Percentiles rank a stretch among this genome's conserved stretches.
Conservation (phyloP, 2,797 vertebrate species). For the Danio choprae region DNA sequence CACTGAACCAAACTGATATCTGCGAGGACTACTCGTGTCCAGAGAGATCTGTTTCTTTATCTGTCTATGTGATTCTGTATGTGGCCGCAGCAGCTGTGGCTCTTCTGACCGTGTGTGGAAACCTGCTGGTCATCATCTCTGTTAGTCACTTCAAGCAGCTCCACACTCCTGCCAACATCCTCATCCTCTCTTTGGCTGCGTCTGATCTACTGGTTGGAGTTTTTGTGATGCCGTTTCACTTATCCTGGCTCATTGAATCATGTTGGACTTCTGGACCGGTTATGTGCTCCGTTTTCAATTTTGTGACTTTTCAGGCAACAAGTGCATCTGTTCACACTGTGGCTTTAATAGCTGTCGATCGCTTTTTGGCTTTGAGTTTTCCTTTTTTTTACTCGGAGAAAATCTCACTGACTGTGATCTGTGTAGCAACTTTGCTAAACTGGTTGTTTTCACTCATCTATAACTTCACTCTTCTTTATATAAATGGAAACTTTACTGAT, state of each 20-base stretch:
- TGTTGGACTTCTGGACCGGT: slow-evolving; percentile 48
- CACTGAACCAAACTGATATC: neutral
- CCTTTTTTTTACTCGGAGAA: slow-evolving; percentile 54
- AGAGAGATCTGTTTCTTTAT: slow-evolving; percentile 41
- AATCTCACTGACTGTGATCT: slow-evolving; percentile 19
- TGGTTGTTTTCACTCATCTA: slow-evolving; percentile 57
- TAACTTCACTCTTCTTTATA: slow-evolving; percentile 47
- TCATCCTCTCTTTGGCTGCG: slow-evolving; percentile 58
- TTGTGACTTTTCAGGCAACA: slow-evolving; percentile 50
- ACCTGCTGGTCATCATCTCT: slow-evolving; percentile 59
- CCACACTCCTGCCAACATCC: slow-evolving; percentile 58
- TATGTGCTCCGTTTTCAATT: slow-evolving; percentile 50
- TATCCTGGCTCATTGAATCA: slow-evolving; percentile 53
- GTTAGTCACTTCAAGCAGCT: slow-evolving; percentile 61
- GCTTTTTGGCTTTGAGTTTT: slow-evolving; percentile 48
- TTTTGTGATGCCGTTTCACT: slow-evolving; percentile 55
- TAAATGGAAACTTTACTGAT: slow-evolving; percentile 50
- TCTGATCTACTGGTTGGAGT: slow-evolving; percentile 57
- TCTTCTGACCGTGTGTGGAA: slow-evolving; percentile 60
- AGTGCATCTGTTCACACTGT: slow-evolving; percentile 58
- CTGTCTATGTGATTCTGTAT: slow-evolving; percentile 46
- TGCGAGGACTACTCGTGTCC: slow-evolving; percentile 48
- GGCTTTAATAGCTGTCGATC: slow-evolving; percentile 56
- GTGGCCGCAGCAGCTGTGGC: slow-evolving; percentile 48
- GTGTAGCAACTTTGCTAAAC: slow-evolving; percentile 15